Evolutionary conservation across 2,113 vertebrate species (phyloP).

Genomic region (Heterochromis multidens): DNA sequence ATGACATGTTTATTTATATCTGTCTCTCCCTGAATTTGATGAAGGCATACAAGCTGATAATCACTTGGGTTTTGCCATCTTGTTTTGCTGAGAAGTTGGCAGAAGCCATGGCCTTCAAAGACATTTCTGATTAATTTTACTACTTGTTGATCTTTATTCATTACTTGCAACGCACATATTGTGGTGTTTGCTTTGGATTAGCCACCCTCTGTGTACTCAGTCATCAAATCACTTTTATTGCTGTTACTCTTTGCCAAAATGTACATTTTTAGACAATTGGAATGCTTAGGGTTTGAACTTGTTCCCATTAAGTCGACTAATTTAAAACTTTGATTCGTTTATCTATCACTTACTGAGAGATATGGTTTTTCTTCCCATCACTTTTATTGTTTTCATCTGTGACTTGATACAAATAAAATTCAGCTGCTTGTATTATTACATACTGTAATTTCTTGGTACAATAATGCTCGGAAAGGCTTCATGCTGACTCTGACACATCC

Average conservation of each 20-base stretch:
- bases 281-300: background rate
- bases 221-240: constrained; percentile 11
- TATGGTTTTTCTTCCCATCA: background rate
- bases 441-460: background rate
- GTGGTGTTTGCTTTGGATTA: constrained; percentile 26
- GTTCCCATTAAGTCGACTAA: background rate
- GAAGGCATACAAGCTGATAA: constrained; percentile 16
- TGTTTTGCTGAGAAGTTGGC: constrained; percentile 23
- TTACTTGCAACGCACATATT: background rate
- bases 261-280: background rate
- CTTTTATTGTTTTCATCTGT: constrained; percentile 1
- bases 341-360: background rate
- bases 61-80: constrained; percentile 36
- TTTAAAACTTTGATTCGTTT: constrained; percentile 4
- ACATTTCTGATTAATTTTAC: constrained; percentile 24
- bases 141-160: constrained; percentile 29
- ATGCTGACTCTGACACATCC: background rate
- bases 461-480: background rate
- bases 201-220: background rate
- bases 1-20: constrained; percentile 56
- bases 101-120: background rate
- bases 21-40: constrained; percentile 18
- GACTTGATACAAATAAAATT: background rate
- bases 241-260: background rate
- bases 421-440: background rate